A percentile compares a stretch with the other conserved stretches of the same genome.
phyloP scores from a whole-genome alignment of 2,888 invertebrate genomes.

The Cheilosia scutellata region DNA sequence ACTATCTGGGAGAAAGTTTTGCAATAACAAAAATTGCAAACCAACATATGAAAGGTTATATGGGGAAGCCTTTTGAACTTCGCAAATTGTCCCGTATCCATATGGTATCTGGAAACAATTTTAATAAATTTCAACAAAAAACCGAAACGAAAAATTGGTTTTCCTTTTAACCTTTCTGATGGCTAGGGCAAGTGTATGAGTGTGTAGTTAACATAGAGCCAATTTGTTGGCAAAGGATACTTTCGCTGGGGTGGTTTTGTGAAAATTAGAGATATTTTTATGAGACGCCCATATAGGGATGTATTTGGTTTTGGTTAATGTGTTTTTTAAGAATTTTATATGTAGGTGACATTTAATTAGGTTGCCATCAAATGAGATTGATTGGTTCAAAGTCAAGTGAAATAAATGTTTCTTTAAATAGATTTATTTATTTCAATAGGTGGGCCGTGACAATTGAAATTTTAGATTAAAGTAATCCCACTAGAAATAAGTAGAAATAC shows the following conservation, averaged over 20 bases:
- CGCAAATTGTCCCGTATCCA: slow-evolving; percentile 37
- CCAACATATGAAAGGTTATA: not conserved
- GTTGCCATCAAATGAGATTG: not conserved
- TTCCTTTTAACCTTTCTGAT: slow-evolving; percentile 39
- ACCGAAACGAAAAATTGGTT: slow-evolving; percentile 47
- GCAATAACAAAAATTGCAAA: slow-evolving; percentile 3
- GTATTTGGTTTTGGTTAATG: not conserved
- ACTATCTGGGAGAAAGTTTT: not conserved
- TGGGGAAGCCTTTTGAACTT: slow-evolving; percentile 54
- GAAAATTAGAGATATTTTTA: not conserved
- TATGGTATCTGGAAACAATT: slow-evolving; percentile 61
- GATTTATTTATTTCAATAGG: too few species aligned
- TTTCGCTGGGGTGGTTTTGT: not conserved
- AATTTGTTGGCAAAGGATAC: not conserved
- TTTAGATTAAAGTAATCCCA: too few species aligned
- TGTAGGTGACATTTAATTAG: slow-evolving; percentile 1
- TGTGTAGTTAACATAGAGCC: slow-evolving; percentile 3
- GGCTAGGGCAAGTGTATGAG: not conserved
- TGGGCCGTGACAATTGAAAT: too few species aligned
- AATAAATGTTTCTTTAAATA: too few species aligned
- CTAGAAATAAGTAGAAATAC: too few species aligned
- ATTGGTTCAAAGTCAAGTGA: not conserved
- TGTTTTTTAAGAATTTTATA: not conserved
- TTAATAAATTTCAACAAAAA: slow-evolving; percentile 58
- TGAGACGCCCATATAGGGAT: too few species aligned